These are phyloP conservation scores for Calliphora vicina DNA, from an alignment of 1,140 invertebrate genomes.

Conservation along the genomic window DNA sequence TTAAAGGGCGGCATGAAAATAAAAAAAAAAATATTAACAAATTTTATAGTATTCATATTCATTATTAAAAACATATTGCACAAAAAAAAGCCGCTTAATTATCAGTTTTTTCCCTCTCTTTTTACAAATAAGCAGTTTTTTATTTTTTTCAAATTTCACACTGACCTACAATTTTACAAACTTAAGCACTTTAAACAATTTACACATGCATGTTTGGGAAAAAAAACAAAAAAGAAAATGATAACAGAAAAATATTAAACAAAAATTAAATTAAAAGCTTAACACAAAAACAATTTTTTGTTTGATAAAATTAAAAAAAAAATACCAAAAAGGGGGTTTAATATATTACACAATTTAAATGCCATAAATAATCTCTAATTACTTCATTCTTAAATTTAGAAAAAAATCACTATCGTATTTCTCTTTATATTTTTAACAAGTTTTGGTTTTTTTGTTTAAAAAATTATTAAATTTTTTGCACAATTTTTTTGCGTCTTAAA, in stretches of 20 bases:
- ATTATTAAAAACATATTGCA: too few species aligned
- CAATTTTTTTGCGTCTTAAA: background rate
- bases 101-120: background rate
- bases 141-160: background rate
- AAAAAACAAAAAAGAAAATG: background rate
- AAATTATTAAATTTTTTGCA: background rate
- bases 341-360: background rate
- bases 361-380: background rate
- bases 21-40: background rate
- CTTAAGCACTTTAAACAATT: background rate
- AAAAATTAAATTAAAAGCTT: too few species aligned
- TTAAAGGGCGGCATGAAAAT: conserved; percentile 3
- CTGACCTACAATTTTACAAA: conserved; percentile 16
- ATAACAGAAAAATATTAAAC: too few species aligned
- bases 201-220: background rate
- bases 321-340: background rate
- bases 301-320: too few species aligned
- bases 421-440: background rate
- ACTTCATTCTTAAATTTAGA: background rate
- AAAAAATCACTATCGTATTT: background rate
- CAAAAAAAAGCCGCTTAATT: background rate
- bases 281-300: too few species aligned
- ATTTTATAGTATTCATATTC: too few species aligned
- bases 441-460: background rate
- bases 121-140: background rate